Conservation (phyloP, 1,140 invertebrate genomes). For the Nilaparvata lugens region DNA sequence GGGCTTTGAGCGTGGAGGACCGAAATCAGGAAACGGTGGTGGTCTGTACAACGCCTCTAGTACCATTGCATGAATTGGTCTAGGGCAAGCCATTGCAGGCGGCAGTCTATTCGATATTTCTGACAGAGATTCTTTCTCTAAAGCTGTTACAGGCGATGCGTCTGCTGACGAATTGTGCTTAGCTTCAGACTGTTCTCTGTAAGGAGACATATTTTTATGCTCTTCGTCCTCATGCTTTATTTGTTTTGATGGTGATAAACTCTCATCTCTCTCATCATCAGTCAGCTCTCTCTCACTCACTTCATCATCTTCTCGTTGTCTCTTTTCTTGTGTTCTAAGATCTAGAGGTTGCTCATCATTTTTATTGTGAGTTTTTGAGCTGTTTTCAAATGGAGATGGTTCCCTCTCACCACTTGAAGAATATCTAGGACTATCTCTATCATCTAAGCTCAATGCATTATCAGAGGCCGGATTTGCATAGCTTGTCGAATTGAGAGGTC, state of each 20-base stretch:
- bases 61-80: constrained; percentile 66
- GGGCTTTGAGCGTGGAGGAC: constrained; percentile 27
- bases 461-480: constrained; percentile 25
- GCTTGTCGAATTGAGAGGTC: constrained; percentile 36
- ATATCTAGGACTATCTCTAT: background rate
- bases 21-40: constrained; percentile 43
- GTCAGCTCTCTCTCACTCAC: constrained; percentile 27
- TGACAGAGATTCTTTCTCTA: constrained; percentile 36
- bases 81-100: constrained; percentile 62
- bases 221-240: constrained; percentile 1
- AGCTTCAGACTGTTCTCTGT: constrained; percentile 20
- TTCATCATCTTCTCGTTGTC: constrained; percentile 34
- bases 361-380: background rate
- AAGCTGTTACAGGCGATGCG: constrained; percentile 21
- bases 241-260: background rate
- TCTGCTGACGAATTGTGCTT: constrained; percentile 31
- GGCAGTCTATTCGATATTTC: constrained; percentile 22
- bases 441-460: background rate
- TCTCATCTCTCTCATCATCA: background rate
- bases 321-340: constrained; percentile 48
- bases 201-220: background rate
- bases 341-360: constrained; percentile 59
- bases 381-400: constrained; percentile 14
- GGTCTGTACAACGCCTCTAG: constrained; percentile 60
- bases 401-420: constrained; percentile 33